Evolutionary conservation across 23 tunicate species (phyloP).

Genomic region (Botrylloides violaceus): DNA sequence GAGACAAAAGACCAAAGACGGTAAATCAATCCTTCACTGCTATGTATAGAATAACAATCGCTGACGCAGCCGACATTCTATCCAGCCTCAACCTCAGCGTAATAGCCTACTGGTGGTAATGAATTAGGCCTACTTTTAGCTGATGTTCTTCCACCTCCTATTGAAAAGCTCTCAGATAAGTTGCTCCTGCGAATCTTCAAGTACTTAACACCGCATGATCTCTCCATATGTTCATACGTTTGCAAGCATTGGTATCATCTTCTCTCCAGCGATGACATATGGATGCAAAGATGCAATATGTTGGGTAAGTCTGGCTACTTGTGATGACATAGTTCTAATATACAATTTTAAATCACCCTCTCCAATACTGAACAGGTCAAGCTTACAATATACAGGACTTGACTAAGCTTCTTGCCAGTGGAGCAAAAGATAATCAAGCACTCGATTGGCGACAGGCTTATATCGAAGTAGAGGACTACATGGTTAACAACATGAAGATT

Average conservation of each 20-base stretch:
- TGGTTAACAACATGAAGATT: slow-evolving; percentile 3
- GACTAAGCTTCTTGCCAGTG: slow-evolving; percentile 23
- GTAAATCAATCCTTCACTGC: neutral
- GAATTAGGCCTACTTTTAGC: neutral
- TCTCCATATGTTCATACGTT: slow-evolving; percentile 16
- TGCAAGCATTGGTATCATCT: slow-evolving; percentile 38
- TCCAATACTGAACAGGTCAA: slow-evolving; percentile 13
- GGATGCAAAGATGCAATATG: slow-evolving; percentile 59
- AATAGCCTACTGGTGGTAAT: neutral
- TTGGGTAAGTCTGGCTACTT: slow-evolving; percentile 27
- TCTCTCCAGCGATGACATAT: slow-evolving; percentile 25
- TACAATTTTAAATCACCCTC: neutral
- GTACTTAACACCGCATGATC: slow-evolving; percentile 23
- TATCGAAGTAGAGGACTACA: slow-evolving; percentile 26
- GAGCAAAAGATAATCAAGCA: slow-evolving; percentile 41
- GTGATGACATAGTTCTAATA: neutral
- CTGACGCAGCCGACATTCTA: neutral
- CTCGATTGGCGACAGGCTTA: slow-evolving; percentile 61
- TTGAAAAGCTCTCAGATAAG: slow-evolving; percentile 26
- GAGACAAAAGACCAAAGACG: slow-evolving; percentile 37
- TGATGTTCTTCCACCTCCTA: neutral
- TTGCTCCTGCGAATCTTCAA: slow-evolving; percentile 35
- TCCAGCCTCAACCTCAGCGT: neutral
- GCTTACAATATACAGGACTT: slow-evolving; percentile 29
- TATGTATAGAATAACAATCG: neutral